These are phyloP conservation scores for Gasteruption jaculator DNA, from an alignment of 2,888 invertebrate genomes.

Conservation along the genomic window DNA sequence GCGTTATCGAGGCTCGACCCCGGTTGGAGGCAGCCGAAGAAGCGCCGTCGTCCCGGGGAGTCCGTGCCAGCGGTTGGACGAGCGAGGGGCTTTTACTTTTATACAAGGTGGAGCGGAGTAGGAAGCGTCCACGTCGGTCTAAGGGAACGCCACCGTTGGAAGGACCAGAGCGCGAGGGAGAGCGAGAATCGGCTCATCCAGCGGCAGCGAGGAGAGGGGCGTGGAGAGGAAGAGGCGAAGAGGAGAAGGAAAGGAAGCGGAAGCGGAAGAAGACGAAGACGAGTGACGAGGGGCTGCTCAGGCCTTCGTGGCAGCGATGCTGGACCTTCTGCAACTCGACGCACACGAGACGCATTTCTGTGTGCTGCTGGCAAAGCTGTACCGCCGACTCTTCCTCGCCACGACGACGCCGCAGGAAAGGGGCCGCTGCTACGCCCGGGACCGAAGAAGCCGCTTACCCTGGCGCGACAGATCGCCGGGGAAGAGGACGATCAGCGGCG, in stretches of 20 bases:
- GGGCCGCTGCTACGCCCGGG: conserved; percentile 11
- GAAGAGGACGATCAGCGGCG: conserved; percentile 16
- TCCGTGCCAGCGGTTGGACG: too few relatives aligned
- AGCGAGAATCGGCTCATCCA: conserved; percentile 19
- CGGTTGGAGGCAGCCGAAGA: too few relatives aligned
- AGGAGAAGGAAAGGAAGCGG: conserved; percentile 17
- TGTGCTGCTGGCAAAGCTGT: too few relatives aligned
- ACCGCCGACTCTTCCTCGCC: conserved; percentile 30
- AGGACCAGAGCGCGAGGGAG: conserved; percentile 8
- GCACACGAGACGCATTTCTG: conserved; percentile 32
- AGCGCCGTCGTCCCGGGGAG: too few relatives aligned
- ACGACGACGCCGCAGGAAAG: conserved; percentile 9
- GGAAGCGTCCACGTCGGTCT: too few relatives aligned
- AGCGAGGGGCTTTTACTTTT: too few relatives aligned
- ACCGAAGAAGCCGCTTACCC: conserved; percentile 5
- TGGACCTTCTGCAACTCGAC: conserved; percentile 49
- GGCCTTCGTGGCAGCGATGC: conserved; percentile 51
- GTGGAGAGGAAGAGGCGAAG: conserved; percentile 16
- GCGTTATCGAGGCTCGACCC: too few relatives aligned
- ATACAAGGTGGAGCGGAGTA: too few relatives aligned
- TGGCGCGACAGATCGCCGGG: conserved; percentile 16
- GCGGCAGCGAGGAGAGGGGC: conserved; percentile 15
- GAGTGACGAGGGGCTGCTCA: conserved; percentile 39
- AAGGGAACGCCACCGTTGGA: conserved; percentile 13
- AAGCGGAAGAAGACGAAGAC: conserved; percentile 20